phyloP scores from a whole-genome alignment of 2,888 invertebrate species.

The Sepiola atlantica region DNA sequence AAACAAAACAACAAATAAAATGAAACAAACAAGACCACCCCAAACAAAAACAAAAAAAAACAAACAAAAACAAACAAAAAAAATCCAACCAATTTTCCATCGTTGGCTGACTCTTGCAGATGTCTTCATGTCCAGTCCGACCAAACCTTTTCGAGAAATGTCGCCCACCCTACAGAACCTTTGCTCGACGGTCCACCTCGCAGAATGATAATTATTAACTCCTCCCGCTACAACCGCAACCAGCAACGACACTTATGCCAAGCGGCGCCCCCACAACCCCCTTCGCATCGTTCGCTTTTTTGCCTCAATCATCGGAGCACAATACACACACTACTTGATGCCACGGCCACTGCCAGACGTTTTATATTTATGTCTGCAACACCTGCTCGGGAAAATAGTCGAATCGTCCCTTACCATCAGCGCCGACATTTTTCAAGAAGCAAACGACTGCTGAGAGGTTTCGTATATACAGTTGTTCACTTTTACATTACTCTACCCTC shows the following conservation, averaged over 20 bases:
- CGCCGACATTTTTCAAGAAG: background rate
- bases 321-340: background rate
- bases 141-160: background rate
- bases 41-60: too few species aligned
- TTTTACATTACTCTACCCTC: background rate
- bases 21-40: too few species aligned
- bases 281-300: background rate
- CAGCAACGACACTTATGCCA: background rate
- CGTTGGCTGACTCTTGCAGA: background rate
- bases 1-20: background rate
- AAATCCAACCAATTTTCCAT: background rate
- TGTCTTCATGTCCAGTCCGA: background rate
- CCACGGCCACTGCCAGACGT: constrained; percentile 3
- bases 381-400: background rate
- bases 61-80: background rate
- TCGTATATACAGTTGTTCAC: background rate
- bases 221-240: background rate
- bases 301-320: background rate
- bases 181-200: background rate
- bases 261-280: background rate
- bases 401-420: background rate
- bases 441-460: background rate
- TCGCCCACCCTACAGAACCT: background rate
- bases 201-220: background rate
- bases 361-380: background rate